A percentile compares a stretch with the other conserved stretches of the same genome.
These are phyloP conservation scores for Luperina nickerlii DNA, from an alignment of 2,888 invertebrate species.

Conservation along the genomic window DNA sequence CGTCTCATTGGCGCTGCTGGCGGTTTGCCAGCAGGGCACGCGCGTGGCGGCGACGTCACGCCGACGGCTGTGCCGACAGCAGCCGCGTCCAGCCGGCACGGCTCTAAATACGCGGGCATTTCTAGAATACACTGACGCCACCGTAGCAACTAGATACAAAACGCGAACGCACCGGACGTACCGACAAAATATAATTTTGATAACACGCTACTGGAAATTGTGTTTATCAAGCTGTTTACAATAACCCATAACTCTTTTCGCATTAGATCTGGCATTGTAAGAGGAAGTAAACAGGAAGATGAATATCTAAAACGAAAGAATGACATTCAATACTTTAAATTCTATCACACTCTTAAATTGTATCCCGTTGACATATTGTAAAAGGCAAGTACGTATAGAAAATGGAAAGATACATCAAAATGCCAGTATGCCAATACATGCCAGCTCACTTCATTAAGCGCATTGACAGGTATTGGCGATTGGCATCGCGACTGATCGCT, in stretches of 20 bases:
- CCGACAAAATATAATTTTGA: constrained; percentile 34
- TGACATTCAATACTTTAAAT: constrained; percentile 8
- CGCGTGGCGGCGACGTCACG: constrained; percentile 70
- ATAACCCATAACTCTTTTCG: background rate
- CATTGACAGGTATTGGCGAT: constrained; percentile 49
- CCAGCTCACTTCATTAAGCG: constrained; percentile 42
- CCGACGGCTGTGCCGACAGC: constrained; percentile 37
- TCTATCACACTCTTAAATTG: constrained; percentile 8
- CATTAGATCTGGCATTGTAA: constrained; percentile 13
- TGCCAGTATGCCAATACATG: constrained; percentile 34
- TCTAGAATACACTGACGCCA: constrained; percentile 74
- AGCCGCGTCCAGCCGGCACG: constrained; percentile 56
- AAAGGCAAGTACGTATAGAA: constrained; percentile 17
- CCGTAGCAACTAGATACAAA: constrained; percentile 76
- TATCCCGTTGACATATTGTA: constrained; percentile 25
- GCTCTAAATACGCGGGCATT: constrained; percentile 62
- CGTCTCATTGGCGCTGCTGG: constrained; percentile 75
- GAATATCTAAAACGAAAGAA: background rate
- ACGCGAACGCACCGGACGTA: constrained; percentile 39
- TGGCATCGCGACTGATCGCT: constrained; percentile 28
- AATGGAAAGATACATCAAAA: constrained; percentile 34
- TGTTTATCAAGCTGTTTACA: constrained; percentile 30
- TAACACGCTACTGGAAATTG: constrained; percentile 36
- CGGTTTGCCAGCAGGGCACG: constrained; percentile 78
- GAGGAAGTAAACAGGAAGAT: constrained; percentile 12